A percentile compares a stretch with the other conserved stretches of the same genome.
phyloP scores from a whole-genome alignment of 2,797 vertebrate genomes.

The Epinephelus coioides region DNA sequence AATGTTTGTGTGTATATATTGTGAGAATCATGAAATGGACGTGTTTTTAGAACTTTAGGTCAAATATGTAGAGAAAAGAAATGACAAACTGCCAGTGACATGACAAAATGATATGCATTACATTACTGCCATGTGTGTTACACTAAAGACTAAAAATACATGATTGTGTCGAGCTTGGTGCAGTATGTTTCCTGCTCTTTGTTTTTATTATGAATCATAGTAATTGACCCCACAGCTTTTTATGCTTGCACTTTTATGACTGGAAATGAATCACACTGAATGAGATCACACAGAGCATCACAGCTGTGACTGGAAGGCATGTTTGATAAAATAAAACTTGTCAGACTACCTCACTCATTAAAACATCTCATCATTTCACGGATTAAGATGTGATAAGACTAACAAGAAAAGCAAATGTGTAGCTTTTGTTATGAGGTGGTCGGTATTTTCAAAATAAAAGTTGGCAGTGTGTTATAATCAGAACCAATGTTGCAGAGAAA shows the following conservation, averaged over 20 bases:
- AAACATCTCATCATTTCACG: not conserved
- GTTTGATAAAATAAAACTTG: constrained; percentile 19
- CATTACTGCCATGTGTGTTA: not conserved
- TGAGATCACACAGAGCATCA: constrained; percentile 20
- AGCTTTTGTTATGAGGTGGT: not conserved
- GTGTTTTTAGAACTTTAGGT: constrained; percentile 4
- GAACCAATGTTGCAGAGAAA: too few relatives aligned
- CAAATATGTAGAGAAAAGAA: constrained; percentile 7
- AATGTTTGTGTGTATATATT: constrained; percentile 2
- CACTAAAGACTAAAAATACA: not conserved
- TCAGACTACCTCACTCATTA: constrained; percentile 26
- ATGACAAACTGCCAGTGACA: not conserved
- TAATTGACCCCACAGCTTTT: not conserved
- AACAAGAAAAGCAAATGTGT: not conserved
- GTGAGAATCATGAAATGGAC: not conserved
- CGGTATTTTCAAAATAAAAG: constrained; percentile 53
- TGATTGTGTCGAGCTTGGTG: not conserved
- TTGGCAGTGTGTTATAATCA: not conserved
- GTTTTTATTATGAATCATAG: constrained; percentile 20
- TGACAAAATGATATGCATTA: not conserved
- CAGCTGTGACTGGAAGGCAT: not conserved
- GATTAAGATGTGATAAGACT: not conserved
- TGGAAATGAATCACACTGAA: constrained; percentile 26
- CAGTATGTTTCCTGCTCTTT: constrained; percentile 8
- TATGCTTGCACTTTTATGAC: constrained; percentile 16